Evolutionary conservation across 2,113 vertebrate species (phyloP), one percentile per base, ranked within the genome.

Genomic region (Plecotus auritus): DNA sequence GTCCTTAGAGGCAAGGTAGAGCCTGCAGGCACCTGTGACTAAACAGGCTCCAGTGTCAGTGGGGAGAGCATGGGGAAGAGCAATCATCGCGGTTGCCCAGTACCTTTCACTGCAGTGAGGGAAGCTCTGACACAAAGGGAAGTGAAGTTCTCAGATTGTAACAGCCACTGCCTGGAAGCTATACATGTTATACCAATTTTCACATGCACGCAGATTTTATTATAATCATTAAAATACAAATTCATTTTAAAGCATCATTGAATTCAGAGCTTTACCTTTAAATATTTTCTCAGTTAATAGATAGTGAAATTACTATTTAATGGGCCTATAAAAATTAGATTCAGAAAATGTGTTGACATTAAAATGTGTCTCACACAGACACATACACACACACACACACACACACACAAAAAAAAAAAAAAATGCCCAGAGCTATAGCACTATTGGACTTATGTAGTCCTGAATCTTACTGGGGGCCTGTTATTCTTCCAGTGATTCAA

Each of bases 211-310:
- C 16, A n/a, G 4, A 69, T 78, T 88, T 73, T 49, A 88, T 87
- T 88, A 45, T 78, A n/a, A 70, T 51, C 81, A 64, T 83, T 85
- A 93, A 85, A 85, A 86, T 83, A 51, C 2, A 93, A 87, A 78
- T 66, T 91, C 51, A 90, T 90, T 74, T 90, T 18, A 93, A 94
- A 42, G 18, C 13, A 66, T 59, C 45, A 64, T 17, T 88, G 9
- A 81, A 59, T 64, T 85, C 35, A 76, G 40, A 88, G 67, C 20
- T 92, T 77, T 90, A n/a, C 61, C 16, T 85, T 93, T n/a, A 70
- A 93, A 42, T 85, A 45, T 70, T 85, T 82, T 51, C 37, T 93
- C 26, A 89, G 18, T 47, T 83, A 51, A 90, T 72, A 35, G 6
- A 16, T 85, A 49, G 4, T 83, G 40, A 23, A 32, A 40, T 82